Conservation (phyloP, 64 coral and sea anemone species). For the Montipora foliosa region DNA sequence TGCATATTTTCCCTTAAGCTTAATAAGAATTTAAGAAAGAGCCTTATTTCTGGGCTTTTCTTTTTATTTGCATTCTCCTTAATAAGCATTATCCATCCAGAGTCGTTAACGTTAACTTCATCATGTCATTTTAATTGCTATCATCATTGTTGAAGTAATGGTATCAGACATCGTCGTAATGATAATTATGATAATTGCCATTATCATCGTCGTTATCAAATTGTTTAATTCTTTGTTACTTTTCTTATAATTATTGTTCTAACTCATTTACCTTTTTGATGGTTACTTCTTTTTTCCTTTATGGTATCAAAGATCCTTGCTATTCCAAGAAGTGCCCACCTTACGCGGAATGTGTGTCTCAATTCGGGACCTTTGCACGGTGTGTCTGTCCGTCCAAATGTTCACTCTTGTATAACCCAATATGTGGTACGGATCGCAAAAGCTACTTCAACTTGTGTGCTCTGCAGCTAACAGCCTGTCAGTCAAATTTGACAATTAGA, state of each 20-base stretch:
- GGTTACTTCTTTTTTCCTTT: neutral
- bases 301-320: slow-evolving; percentile 67
- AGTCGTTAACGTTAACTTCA: too few species aligned
- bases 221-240: neutral
- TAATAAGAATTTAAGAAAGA: too few species aligned
- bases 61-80: neutral
- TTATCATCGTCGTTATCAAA: neutral
- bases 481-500: slow-evolving; percentile 57
- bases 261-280: neutral
- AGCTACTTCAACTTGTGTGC: slow-evolving; percentile 73
- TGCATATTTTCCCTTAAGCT: too few species aligned
- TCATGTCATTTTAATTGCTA: neutral
- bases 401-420: slow-evolving; percentile 44
- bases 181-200: neutral
- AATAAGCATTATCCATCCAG: neutral
- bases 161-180: neutral
- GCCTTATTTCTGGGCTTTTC: too few species aligned
- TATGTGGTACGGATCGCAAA: slow-evolving; percentile 82
- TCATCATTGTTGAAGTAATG: neutral
- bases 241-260: neutral
- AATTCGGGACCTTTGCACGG: slow-evolving; percentile 57
- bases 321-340: slow-evolving; percentile 72
- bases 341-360: slow-evolving; percentile 65
- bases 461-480: slow-evolving; percentile 63
- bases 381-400: slow-evolving; percentile 76